Conservation (phyloP, 2,888 invertebrate species). For the Cerceris rybyensis region DNA sequence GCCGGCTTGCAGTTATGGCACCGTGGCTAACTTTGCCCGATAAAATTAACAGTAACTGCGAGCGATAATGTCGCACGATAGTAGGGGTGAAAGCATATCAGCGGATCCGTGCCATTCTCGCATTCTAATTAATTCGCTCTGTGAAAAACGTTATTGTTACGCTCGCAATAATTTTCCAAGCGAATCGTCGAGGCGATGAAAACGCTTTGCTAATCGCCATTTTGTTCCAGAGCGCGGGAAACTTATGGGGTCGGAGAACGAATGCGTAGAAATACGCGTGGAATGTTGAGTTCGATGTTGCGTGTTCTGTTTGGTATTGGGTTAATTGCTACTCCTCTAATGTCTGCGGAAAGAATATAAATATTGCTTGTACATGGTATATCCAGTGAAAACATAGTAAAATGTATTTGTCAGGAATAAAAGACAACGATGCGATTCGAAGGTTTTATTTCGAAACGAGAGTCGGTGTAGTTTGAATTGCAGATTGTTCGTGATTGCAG, state of each 20-base stretch:
- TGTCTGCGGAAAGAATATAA: constrained; percentile 14
- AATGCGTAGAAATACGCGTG: constrained; percentile 21
- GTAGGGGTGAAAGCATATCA: constrained; percentile 23
- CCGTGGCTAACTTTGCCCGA: constrained; percentile 33
- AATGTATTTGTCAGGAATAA: too few species aligned
- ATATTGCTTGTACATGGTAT: too few species aligned
- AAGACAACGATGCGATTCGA: not conserved
- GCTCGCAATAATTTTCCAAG: not conserved
- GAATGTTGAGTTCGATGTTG: constrained; percentile 47
- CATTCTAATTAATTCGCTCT: not conserved
- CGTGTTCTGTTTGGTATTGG: constrained; percentile 32
- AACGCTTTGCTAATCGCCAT: not conserved
- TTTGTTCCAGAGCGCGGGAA: not conserved
- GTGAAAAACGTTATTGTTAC: not conserved
- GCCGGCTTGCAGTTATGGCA: constrained; percentile 8
- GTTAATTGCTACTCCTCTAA: constrained; percentile 41
- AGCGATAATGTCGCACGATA: constrained; percentile 23
- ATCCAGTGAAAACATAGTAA: too few species aligned
- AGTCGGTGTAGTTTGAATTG: not conserved
- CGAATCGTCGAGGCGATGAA: not conserved
- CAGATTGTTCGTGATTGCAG: not conserved
- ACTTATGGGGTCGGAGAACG: constrained; percentile 11
- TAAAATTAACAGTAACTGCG: constrained; percentile 28
- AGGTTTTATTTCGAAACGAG: constrained; percentile 5
- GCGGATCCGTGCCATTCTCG: constrained; percentile 5